Base-by-base conservation (phyloP, 2,113 vertebrate species). In the Rhizomys pruinosus region DNA sequence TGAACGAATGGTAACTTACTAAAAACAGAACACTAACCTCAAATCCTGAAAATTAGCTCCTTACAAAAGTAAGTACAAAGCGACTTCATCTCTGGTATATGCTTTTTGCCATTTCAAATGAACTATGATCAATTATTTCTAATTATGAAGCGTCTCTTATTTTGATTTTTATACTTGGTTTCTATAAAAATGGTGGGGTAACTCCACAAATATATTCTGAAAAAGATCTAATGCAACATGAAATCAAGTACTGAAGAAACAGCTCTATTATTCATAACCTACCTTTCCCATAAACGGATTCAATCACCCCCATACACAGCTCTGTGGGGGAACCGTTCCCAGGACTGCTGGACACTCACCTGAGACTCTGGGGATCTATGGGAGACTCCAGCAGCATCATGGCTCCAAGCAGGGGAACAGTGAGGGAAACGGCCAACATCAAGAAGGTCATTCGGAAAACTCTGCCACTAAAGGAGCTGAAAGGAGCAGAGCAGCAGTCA, bases 381-480 rank as follows among this genome's bases (percentile, higher is more conserved):
- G 99, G 99, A 32, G 99, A 99, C 89, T 99, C 99, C 87, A 99
- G 94, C 10, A 99, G 95, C 96, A 99, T 87, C 88, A 98, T 82
- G 73, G 99, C 98, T 78, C 98, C 98, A 19, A 99, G 97, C 22
- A 99, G 96, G 4, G 99, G 99, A 79, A 99, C 92, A 0, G 98
- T 87, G 73, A 99, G 95, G 44, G 98, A 98, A 0, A 97, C 96
- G 7, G 98, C 99, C 95, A 99, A 95, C 44, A 98, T 98, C 82
- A 99, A 90, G 80, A 99, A 98, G 2, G 99, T 99, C 81, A 99
- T 98, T 85, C 98, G 98, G 96, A 99, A 99, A 13, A 99, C 98
- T 94, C 98, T 99, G 86, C 98, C 98, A 27, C 99, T 99, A 96
- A 99, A 99, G 39, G 99, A 98, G 88, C 99, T 99, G 98, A 94